These are phyloP conservation scores for Struthidea cinerea DNA, from an alignment of 2,113 vertebrate species.

Conservation along the genomic window DNA sequence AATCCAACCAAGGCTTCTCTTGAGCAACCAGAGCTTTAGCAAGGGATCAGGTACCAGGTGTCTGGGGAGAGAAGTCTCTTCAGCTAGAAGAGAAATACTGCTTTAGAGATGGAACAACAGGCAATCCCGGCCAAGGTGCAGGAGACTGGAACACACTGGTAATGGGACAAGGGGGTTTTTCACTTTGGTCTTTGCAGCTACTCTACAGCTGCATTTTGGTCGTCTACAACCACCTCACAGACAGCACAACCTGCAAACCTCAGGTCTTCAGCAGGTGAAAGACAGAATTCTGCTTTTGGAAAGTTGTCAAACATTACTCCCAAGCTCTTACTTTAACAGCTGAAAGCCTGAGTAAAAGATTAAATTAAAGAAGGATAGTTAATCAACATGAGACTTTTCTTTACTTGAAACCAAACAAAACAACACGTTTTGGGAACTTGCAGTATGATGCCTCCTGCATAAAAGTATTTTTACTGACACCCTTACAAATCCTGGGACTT, in stretches of 20 bases:
- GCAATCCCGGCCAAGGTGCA: background rate
- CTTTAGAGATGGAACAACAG: background rate
- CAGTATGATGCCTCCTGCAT: background rate
- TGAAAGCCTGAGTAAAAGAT: background rate
- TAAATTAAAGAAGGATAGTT: background rate
- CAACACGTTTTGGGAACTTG: background rate
- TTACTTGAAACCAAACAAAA: background rate
- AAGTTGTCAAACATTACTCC: background rate
- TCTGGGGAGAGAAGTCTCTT: background rate
- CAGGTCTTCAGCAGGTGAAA: background rate
- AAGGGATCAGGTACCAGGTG: background rate
- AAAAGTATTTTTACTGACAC: background rate
- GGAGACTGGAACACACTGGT: background rate
- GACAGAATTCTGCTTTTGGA: background rate
- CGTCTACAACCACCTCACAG: rapidly evolving
- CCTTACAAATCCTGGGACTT: background rate
- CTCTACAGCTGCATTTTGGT: background rate
- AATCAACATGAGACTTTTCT: background rate
- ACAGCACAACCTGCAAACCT: background rate
- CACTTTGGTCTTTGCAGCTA: background rate
- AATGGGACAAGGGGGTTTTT: rapidly evolving
- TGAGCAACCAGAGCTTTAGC: background rate
- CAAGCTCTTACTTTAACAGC: background rate
- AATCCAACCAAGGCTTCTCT: background rate
- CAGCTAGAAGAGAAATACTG: background rate